These are phyloP conservation scores for Ditula angustiorana DNA, from an alignment of 2,888 invertebrate genomes.

Conservation along the genomic window DNA sequence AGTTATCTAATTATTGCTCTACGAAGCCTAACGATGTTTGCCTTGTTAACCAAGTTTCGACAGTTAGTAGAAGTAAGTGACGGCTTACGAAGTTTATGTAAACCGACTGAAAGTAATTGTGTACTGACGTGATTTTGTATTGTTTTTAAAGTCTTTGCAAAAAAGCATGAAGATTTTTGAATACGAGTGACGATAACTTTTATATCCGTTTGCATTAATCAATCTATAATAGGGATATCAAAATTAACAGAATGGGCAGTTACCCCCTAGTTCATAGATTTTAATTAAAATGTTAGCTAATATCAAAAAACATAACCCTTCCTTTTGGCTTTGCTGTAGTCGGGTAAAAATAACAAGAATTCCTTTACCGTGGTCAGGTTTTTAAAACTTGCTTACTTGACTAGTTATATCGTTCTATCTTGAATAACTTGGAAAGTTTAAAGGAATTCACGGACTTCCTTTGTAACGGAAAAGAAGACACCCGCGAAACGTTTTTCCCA, in stretches of 20 bases:
- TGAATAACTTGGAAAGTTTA: not conserved
- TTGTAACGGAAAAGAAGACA: conserved; percentile 3
- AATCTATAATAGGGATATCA: no score
- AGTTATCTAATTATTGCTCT: conserved; percentile 50
- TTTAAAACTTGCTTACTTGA: no score
- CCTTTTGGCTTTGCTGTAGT: no score
- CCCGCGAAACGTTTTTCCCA: conserved; percentile 20
- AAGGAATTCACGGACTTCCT: not conserved
- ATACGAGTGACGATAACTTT: no score
- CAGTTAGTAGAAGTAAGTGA: conserved; percentile 59
- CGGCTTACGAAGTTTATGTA: conserved; percentile 56
- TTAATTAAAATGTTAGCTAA: no score
- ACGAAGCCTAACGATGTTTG: conserved; percentile 65
- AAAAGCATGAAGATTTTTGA: not conserved
- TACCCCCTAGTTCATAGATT: no score
- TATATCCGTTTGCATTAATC: no score
- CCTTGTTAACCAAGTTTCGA: conserved; percentile 67
- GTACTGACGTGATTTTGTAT: conserved; percentile 50
- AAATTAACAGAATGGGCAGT: no score
- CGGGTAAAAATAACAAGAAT: no score
- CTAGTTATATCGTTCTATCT: not conserved
- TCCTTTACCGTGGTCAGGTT: no score
- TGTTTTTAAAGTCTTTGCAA: conserved; percentile 20
- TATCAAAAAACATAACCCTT: no score
- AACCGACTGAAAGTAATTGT: conserved; percentile 55